Evolutionary conservation across 2,888 invertebrate genomes (phyloP), one percentile per base, ranked within the genome.

Genomic region (Marasmarcha lunaedactyla): DNA sequence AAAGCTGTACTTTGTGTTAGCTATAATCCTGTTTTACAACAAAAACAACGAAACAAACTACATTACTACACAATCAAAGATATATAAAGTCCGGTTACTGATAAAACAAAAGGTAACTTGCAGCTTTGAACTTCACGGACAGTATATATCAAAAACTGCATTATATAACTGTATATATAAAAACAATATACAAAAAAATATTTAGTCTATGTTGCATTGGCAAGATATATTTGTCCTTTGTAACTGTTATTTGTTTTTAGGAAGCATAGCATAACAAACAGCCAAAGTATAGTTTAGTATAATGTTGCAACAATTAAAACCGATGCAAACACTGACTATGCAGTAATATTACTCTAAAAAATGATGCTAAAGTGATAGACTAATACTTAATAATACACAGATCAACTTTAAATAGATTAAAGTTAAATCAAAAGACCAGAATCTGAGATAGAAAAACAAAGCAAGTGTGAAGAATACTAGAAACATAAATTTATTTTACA

Each of bases 231-330:
- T 20, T 20, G 20, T 20, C 20, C 20, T 20, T 7, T 20, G 20
- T 20, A 20, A 20, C 20, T 20, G 20, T 7, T 20, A 3, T 20
- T 20, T 20, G 20, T 3, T 7, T 20, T 70, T 71, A 60, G 52
- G 68, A 76, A 77, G 78, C 78, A 71, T 72, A 65, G 62, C 60
- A 61, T 64, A n/a, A 65, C 63, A 67, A 68, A 65, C 63, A 52
- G 62, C 58, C 50, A 52, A 58, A 63, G 62, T 60, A 59, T 50
- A 57, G 53, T 58, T 51, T 46, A 48, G 46, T 48, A 44, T 43
- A 46, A 49, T 41, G 37, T 39, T n/a, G 30, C 30, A 30, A 20
- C 20, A 20, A 20, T 3, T 20, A n/a, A 30, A 2, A 30, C 30
- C 30, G 30, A 30, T 11, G 6, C 30, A n/a, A 11, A 2, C 30